phyloP scores from a whole-genome alignment of 2,888 invertebrate genomes.

The Meiosimyza platycephala region DNA sequence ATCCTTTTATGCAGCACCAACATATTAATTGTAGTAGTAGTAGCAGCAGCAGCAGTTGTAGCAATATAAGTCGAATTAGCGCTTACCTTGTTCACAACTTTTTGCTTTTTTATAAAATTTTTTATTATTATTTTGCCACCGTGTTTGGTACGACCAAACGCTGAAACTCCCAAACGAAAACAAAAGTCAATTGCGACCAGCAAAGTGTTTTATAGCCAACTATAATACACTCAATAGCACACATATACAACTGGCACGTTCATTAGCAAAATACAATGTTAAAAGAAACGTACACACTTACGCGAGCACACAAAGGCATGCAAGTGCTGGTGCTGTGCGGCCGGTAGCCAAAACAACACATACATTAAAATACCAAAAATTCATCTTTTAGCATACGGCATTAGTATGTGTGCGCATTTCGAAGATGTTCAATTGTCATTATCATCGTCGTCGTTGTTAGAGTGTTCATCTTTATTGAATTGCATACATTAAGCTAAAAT shows the following conservation, averaged over 20 bases:
- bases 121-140: slow-evolving; percentile 40
- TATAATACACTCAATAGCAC: slow-evolving; percentile 60
- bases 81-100: background rate
- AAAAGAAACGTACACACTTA: background rate
- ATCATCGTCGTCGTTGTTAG: background rate
- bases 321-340: background rate
- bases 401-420: background rate
- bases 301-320: background rate
- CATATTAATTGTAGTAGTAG: too few relatives aligned
- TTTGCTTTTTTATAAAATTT: slow-evolving; percentile 11
- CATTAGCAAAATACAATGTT: background rate
- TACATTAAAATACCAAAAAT: background rate
- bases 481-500: background rate
- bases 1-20: too few relatives aligned
- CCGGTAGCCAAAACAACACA: background rate
- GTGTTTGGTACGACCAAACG: slow-evolving; percentile 62
- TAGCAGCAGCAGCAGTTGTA: background rate
- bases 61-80: too few relatives aligned
- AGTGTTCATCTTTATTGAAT: background rate
- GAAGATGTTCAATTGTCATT: slow-evolving; percentile 21
- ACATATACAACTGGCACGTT: slow-evolving; percentile 60
- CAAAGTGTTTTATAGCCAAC: slow-evolving; percentile 71
- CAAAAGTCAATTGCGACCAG: slow-evolving; percentile 66
- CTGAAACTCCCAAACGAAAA: slow-evolving; percentile 67
- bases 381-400: background rate